Evolutionary conservation across 2,888 invertebrate genomes (phyloP), one percentile per base, ranked within the genome.

Genomic region (Pristionchus mayeri): DNA sequence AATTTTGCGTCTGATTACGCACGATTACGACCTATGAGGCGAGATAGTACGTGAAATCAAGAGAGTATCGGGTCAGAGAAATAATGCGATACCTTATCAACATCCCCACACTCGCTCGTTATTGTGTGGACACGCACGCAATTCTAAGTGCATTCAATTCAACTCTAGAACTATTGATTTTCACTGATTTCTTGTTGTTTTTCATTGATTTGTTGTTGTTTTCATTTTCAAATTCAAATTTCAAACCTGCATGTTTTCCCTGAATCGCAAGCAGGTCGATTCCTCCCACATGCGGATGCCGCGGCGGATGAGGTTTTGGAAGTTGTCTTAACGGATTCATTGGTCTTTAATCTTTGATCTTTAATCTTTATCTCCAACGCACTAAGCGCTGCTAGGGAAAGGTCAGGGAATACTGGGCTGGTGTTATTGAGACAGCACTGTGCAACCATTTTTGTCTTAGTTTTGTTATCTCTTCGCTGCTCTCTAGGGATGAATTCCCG

Each of bases 271-370:
- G 86, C 92, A 92, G 54, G 92, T 92, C 54, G 89, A 87, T 78
- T 92, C 92, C 81, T 92, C 91, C 89, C 92, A 92, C 92, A 92
- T 92, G 34, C 90, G 89, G 84, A 92, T 92, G 63, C 92, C 92
- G 27, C 92, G 87, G 44, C 92, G 88, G 85, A 92, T 92, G 75
- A 92, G 87, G 57, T 88, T 88, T 90, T 92, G 92, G 86, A 92
- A 92, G 87, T 91, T 92, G 84, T 88, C 92, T 92, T 88, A 78
- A 92, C 91, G 6, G 40, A 57, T 40, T 37, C 6, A 16, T 50
- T 57, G 18, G n/a, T n/a, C n/a, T n/a, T n/a, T n/a, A n/a, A n/a
- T n/a, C n/a, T n/a, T n/a, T n/a, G n/a, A n/a, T n/a, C n/a, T n/a
- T n/a, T n/a, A n/a, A n/a, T n/a, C n/a, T n/a, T n/a, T n/a, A n/a